These are phyloP conservation scores for Athene noctua DNA, from an alignment of 2,113 vertebrate species.

Conservation along the genomic window DNA sequence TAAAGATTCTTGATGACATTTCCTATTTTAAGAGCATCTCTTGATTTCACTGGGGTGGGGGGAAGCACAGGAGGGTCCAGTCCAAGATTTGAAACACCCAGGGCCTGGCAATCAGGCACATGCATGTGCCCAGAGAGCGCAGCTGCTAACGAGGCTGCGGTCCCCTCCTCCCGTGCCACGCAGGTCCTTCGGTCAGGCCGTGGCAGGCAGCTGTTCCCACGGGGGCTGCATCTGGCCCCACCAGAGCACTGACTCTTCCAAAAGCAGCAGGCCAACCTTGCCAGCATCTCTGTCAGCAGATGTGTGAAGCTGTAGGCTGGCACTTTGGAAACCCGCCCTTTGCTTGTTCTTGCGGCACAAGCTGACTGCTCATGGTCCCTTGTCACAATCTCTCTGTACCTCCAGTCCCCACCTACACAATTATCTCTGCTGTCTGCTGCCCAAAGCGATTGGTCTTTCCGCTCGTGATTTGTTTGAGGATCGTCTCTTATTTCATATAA, in stretches of 20 bases:
- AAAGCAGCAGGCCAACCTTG: neutral
- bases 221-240: fast-evolving
- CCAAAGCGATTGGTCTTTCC: neutral
- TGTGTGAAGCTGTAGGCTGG: fast-evolving
- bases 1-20: neutral
- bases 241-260: fast-evolving
- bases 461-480: neutral
- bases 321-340: neutral
- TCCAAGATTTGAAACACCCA: fast-evolving
- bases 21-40: neutral
- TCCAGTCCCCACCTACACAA: neutral
- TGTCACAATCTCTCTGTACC: neutral
- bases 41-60: neutral
- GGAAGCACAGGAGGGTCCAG: neutral
- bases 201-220: fast-evolving
- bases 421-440: neutral
- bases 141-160: neutral
- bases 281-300: fast-evolving
- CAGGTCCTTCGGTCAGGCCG: neutral
- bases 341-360: neutral
- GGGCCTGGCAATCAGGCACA: neutral
- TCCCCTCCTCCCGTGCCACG: fast-evolving
- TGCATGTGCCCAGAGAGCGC: fast-evolving
- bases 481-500: neutral
- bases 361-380: neutral